Evolutionary conservation across 2,888 invertebrate genomes (phyloP).

Genomic region (Thymelicus acteon): DNA sequence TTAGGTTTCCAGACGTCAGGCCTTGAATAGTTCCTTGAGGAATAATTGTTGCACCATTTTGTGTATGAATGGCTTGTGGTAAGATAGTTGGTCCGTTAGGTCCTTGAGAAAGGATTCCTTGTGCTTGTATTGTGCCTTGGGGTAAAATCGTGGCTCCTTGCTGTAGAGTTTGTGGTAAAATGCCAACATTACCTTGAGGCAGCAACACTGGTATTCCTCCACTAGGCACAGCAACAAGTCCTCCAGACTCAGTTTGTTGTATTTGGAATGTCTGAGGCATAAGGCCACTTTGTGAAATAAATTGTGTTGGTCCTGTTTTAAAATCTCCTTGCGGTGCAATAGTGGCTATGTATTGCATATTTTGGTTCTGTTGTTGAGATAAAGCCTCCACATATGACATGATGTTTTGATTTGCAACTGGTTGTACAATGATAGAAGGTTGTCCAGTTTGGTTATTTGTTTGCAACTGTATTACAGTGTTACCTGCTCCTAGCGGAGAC

Average conservation of each 20-base stretch:
- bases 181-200: slow-evolving; percentile 81
- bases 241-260: slow-evolving; percentile 86
- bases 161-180: slow-evolving; percentile 79
- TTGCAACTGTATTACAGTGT: slow-evolving; percentile 85
- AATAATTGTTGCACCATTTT: slow-evolving; percentile 86
- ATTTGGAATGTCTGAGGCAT: slow-evolving; percentile 86
- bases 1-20: slow-evolving; percentile 67
- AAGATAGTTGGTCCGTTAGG: slow-evolving; percentile 85
- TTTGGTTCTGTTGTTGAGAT: slow-evolving; percentile 88
- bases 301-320: slow-evolving; percentile 83
- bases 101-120: slow-evolving; percentile 80
- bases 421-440: slow-evolving; percentile 89
- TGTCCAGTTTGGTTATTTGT: slow-evolving; percentile 82
- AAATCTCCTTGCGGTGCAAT: slow-evolving; percentile 86
- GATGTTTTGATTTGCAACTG: slow-evolving; percentile 84
- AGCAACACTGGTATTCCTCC: slow-evolving; percentile 83
- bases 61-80: slow-evolving; percentile 84
- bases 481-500: slow-evolving; percentile 70
- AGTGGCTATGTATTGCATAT: slow-evolving; percentile 91
- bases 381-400: slow-evolving; percentile 89
- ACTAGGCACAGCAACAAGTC: slow-evolving; percentile 85
- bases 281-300: slow-evolving; percentile 81
- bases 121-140: slow-evolving; percentile 82
- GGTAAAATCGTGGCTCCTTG: slow-evolving; percentile 85
- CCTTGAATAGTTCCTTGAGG: slow-evolving; percentile 84